Evolutionary conservation across 2,113 vertebrate genomes (phyloP).

Genomic region (Ictidomys tridecemlineatus): DNA sequence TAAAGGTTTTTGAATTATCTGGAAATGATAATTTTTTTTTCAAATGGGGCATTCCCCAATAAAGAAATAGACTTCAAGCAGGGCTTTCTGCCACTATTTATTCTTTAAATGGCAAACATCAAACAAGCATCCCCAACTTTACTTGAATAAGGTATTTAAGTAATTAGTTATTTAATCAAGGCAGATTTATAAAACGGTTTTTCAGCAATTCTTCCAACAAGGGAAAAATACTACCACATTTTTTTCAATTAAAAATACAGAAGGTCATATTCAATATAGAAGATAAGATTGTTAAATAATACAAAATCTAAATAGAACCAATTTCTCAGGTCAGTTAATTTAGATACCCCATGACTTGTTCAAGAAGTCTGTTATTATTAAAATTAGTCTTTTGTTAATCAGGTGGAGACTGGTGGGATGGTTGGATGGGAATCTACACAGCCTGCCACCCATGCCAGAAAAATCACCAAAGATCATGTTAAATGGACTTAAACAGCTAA

Average conservation of each 20-base stretch:
- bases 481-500: slow-evolving; percentile 59
- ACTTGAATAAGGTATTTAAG: slow-evolving; percentile 49
- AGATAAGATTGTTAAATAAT: neutral
- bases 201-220: slow-evolving; percentile 54
- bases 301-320: neutral
- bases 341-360: neutral
- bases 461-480: neutral
- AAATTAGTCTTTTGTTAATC: neutral
- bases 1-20: slow-evolving; percentile 46
- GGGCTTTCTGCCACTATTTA: slow-evolving; percentile 55
- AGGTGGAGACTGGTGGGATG: neutral
- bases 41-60: slow-evolving; percentile 18
- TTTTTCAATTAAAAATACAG: neutral
- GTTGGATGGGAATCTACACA: neutral
- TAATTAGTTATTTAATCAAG: no score
- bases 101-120: slow-evolving; percentile 9
- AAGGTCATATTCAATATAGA: neutral
- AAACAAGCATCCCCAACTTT: neutral
- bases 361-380: neutral
- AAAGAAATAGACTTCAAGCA: slow-evolving; percentile 43
- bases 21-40: slow-evolving; percentile 45
- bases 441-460: neutral
- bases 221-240: slow-evolving; percentile 18
- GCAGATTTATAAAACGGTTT: neutral
- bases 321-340: neutral